Evolutionary conservation across 2,113 vertebrate species (phyloP), one percentile per base, ranked within the genome.

Genomic region (Pseudopodoces humilis): DNA sequence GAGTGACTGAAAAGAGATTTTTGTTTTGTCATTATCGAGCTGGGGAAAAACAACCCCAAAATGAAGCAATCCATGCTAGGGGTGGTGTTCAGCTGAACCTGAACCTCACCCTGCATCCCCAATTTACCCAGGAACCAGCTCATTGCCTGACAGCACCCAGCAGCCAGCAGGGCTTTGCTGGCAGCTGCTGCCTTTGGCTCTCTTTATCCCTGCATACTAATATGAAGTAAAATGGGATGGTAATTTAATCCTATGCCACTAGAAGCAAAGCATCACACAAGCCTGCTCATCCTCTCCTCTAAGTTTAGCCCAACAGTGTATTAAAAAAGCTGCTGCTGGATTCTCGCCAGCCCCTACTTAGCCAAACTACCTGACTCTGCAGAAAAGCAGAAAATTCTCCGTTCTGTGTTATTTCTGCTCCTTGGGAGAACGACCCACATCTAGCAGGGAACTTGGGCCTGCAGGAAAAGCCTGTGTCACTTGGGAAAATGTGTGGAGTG

Each of bases 291-390:
- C 86, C 77, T 92, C 84, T 71, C 30, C 81, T 90, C 79, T 63
- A 93, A 83, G 82, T 94, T 95, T 93, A 95, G 90, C 82, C 84
- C 87, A 77, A 71, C 59, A 78, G 71, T 52, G 68, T 90, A 95
- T 91, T 92, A 90, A 95, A 95, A 39, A 72, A 94, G 75, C 87
- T 70, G 90, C 84, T 65, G 20, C 83, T 95, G 95, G 95, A 83
- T 59, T 74, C 71, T 74, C 0, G 83, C 95, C 96, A 96, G 87
- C 30, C 59, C 39, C 79, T 83, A 76, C 95, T 95, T 91, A 96
- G 87, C 95, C 91, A 67, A 95, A 94, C 82, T 92, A 81, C 79
- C 92, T 96, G 95, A 94, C 88, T 69, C 85, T 46, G 91, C 89
- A 95, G 72, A 95, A 86, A 3, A 86, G 62, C 63, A 81, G 77